Evolutionary conservation across 1,140 invertebrate genomes (phyloP).

Genomic region (Dermatophagoides farinae): DNA sequence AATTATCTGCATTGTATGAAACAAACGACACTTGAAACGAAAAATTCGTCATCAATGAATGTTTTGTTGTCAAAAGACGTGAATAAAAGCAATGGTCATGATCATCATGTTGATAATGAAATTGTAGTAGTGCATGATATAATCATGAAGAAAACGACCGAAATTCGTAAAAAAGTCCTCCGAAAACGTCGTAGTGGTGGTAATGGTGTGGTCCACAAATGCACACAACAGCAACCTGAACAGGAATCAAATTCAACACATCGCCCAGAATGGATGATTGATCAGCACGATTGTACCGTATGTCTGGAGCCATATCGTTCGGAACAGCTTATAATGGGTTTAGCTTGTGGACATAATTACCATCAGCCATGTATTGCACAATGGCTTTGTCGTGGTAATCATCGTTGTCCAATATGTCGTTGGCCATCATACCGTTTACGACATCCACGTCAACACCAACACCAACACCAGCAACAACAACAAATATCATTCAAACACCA

Average conservation of each 20-base stretch:
- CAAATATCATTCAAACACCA: too few relatives aligned
- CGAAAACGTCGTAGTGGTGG: neutral
- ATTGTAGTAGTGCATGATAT: neutral
- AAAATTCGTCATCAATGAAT: too few relatives aligned
- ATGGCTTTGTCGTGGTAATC: slow-evolving; percentile 33
- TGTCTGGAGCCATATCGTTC: slow-evolving; percentile 31
- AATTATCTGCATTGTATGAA: too few relatives aligned
- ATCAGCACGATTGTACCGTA: slow-evolving; percentile 30
- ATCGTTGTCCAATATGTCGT: slow-evolving; percentile 34
- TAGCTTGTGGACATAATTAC: slow-evolving; percentile 35
- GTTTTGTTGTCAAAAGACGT: too few relatives aligned
- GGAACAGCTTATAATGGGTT: slow-evolving; percentile 27
- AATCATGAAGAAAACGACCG: neutral
- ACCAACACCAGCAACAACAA: neutral
- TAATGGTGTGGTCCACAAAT: neutral
- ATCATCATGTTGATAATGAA: too few relatives aligned
- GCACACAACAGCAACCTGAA: neutral
- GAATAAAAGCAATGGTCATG: too few relatives aligned
- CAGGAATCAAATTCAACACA: neutral
- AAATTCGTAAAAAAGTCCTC: neutral
- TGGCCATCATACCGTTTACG: slow-evolving; percentile 32
- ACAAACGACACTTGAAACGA: too few relatives aligned
- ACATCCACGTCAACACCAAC: slow-evolving; percentile 2
- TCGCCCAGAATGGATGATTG: slow-evolving; percentile 22
- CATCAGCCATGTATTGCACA: slow-evolving; percentile 32